phyloP scores from a whole-genome alignment of 2,888 invertebrate species.

The Cinara cedri region DNA sequence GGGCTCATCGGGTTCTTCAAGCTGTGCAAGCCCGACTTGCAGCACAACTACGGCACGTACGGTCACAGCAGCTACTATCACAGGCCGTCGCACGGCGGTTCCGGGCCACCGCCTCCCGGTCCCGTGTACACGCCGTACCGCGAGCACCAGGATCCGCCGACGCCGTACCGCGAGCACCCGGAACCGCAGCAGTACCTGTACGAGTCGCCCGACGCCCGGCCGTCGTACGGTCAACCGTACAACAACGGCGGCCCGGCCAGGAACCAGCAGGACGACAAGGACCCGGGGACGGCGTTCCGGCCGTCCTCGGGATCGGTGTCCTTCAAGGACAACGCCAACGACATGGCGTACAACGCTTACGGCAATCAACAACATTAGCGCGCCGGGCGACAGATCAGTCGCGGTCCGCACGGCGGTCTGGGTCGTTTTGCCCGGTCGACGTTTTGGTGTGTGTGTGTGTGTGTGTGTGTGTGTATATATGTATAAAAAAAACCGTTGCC shows the following conservation, averaged over 20 bases:
- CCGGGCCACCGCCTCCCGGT: slow-evolving; percentile 64
- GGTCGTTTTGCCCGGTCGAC: too few species aligned
- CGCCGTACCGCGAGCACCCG: slow-evolving; percentile 59
- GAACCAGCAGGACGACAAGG: slow-evolving; percentile 61
- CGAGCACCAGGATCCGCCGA: slow-evolving; percentile 55
- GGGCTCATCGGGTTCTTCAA: slow-evolving; percentile 85
- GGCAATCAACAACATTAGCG: slow-evolving; percentile 8
- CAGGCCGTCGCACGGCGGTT: slow-evolving; percentile 72
- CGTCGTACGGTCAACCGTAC: slow-evolving; percentile 50
- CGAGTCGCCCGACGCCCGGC: slow-evolving; percentile 21
- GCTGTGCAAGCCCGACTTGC: slow-evolving; percentile 67
- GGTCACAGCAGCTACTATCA: slow-evolving; percentile 63
- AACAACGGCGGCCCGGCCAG: slow-evolving; percentile 35
- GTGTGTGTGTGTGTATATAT: too few species aligned
- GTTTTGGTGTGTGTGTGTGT: too few species aligned
- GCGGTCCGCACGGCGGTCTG: neutral
- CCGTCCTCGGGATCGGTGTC: slow-evolving; percentile 54
- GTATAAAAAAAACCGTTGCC: too few species aligned
- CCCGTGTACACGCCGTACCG: slow-evolving; percentile 58
- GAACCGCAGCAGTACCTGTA: slow-evolving; percentile 34
- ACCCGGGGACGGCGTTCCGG: slow-evolving; percentile 63
- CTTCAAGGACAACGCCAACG: slow-evolving; percentile 59
- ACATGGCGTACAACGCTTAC: slow-evolving; percentile 59
- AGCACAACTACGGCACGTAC: slow-evolving; percentile 66
- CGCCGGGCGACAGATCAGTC: too few species aligned